Conservation (phyloP, 1,140 invertebrate genomes). For the Calycopis cecrops region DNA sequence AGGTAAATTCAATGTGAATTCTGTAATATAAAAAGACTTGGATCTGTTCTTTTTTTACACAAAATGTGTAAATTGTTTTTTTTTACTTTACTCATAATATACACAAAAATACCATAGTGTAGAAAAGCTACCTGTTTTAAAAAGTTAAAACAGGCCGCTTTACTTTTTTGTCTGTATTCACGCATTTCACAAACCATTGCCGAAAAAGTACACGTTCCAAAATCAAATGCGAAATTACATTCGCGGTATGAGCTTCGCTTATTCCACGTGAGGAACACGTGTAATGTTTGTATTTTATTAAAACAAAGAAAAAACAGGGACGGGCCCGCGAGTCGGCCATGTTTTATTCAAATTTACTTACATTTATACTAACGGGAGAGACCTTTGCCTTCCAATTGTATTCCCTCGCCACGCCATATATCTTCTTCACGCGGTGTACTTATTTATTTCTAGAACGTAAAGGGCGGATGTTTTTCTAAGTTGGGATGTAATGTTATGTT, state of each 20-base stretch:
- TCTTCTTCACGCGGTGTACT: constrained; percentile 66
- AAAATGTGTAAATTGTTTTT: too few species aligned
- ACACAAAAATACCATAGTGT: too few species aligned
- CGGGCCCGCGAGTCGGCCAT: constrained; percentile 37
- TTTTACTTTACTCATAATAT: too few species aligned
- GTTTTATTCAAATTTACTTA: constrained; percentile 76
- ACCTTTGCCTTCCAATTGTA: constrained; percentile 69
- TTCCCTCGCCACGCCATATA: constrained; percentile 69
- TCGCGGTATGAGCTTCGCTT: neutral
- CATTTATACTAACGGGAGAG: constrained; percentile 71
- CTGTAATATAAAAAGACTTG: too few species aligned
- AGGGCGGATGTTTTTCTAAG: constrained; percentile 35
- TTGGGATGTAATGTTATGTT: constrained; percentile 6
- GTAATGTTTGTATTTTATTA: constrained; percentile 27
- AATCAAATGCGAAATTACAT: neutral
- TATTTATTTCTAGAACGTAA: constrained; percentile 63
- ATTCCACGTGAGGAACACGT: constrained; percentile 11
- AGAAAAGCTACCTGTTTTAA: too few species aligned
- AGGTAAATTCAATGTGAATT: too few species aligned
- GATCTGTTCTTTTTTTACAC: too few species aligned
- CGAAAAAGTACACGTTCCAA: constrained; percentile 15
- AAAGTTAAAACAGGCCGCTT: too few species aligned
- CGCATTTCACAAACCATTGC: too few species aligned
- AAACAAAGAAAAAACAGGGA: constrained; percentile 34
- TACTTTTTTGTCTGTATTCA: too few species aligned